Conservation (phyloP, 1,140 invertebrate genomes). For the Steinernema khuongi region DNA sequence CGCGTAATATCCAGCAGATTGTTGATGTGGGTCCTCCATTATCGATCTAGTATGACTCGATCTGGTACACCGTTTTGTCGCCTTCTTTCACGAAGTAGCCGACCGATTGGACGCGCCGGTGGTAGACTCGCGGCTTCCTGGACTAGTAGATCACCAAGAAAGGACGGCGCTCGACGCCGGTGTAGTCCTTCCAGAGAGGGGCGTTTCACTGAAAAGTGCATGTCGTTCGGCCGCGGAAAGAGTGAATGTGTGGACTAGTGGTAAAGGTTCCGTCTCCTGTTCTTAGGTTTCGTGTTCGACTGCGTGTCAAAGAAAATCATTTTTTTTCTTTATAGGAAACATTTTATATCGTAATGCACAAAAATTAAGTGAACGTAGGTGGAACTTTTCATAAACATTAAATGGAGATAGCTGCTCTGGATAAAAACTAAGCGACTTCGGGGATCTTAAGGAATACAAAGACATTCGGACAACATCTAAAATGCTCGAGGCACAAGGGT, state of each 20-base stretch:
- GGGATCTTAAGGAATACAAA: background rate
- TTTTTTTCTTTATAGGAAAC: too few relatives aligned
- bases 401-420: background rate
- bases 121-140: background rate
- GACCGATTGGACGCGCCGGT: background rate
- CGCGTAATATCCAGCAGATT: background rate
- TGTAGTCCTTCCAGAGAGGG: background rate
- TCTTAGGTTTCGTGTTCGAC: too few relatives aligned
- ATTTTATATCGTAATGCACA: too few relatives aligned
- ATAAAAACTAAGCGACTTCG: background rate
- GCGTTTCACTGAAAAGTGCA: too few relatives aligned
- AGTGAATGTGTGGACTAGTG: too few relatives aligned
- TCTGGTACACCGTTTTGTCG: background rate
- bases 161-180: background rate
- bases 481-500: constrained; percentile 2
- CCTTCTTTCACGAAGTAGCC: background rate
- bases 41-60: background rate
- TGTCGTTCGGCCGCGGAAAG: too few relatives aligned
- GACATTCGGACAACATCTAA: background rate
- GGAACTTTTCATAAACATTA: background rate
- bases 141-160: background rate
- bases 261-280: too few relatives aligned
- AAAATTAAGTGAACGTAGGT: constrained; percentile 9
- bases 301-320: too few relatives aligned
- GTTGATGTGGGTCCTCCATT: background rate